These are phyloP conservation scores for Bombus terrestris DNA, from an alignment of 1,140 invertebrate genomes.

Conservation along the genomic window DNA sequence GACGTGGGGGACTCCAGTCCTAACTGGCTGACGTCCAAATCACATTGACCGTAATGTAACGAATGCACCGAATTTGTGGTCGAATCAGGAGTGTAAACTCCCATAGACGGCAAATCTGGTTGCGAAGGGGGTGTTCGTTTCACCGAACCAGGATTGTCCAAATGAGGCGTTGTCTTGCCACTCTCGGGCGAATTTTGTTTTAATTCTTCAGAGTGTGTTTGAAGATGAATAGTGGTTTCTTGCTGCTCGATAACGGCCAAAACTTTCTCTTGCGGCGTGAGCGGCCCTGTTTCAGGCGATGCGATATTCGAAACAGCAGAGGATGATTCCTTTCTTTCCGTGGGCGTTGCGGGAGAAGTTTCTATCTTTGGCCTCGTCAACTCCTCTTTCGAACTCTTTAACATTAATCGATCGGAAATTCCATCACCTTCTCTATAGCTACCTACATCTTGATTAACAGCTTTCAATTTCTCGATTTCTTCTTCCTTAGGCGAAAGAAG, in stretches of 20 bases:
- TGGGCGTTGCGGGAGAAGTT: conserved; percentile 21
- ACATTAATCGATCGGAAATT: conserved; percentile 33
- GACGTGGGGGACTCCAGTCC: conserved; percentile 93
- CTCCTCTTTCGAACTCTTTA: conserved; percentile 58
- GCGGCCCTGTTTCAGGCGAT: conserved; percentile 55
- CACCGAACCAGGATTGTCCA: conserved; percentile 83
- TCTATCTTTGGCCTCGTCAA: conserved; percentile 56
- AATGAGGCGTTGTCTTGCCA: conserved; percentile 84
- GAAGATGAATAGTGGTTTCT: conserved; percentile 67
- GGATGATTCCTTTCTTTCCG: conserved; percentile 60
- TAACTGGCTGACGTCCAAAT: conserved; percentile 92
- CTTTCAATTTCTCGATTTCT: conserved; percentile 50
- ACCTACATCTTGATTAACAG: conserved; percentile 42
- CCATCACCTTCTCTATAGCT: conserved; percentile 47
- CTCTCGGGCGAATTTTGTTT: conserved; percentile 81
- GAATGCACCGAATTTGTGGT: conserved; percentile 93
- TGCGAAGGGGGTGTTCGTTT: conserved; percentile 84
- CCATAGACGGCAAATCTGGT: conserved; percentile 89
- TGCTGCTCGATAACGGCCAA: conserved; percentile 66
- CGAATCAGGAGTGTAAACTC: conserved; percentile 92
- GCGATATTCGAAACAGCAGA: conserved; percentile 23
- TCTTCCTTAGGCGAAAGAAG: conserved; percentile 56
- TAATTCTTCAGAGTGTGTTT: conserved; percentile 73
- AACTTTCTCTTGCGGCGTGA: conserved; percentile 72
- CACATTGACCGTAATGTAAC: conserved; percentile 90